phyloP scores from a whole-genome alignment of 2,113 vertebrate species.

The Hippocampus guttulatus region DNA sequence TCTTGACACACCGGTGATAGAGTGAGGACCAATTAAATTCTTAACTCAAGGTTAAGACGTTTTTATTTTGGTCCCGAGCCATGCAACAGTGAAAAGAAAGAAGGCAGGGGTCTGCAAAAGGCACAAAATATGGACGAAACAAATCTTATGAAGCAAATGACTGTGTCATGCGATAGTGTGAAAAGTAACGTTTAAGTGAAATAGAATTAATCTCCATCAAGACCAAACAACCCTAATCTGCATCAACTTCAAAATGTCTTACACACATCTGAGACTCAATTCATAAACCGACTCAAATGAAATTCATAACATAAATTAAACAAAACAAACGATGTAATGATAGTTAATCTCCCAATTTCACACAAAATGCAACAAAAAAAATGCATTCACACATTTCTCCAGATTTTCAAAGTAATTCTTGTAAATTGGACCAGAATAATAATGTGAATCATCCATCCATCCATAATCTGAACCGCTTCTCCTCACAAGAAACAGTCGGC shows the following conservation, averaged over 20 bases:
- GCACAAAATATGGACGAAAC: background rate
- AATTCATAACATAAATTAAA: too few species aligned
- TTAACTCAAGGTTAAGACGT: too few species aligned
- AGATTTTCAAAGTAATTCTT: background rate
- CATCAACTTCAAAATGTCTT: background rate
- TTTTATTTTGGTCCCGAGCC: slow-evolving; percentile 27
- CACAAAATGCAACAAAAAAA: background rate
- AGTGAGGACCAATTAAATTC: too few species aligned
- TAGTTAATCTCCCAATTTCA: background rate
- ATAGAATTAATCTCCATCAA: background rate
- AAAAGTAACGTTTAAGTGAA: background rate
- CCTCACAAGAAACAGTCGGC: too few species aligned
- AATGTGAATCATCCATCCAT: background rate
- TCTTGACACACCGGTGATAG: too few species aligned
- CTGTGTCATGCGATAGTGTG: background rate
- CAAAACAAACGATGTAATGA: background rate
- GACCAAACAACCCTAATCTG: background rate
- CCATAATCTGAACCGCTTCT: too few species aligned
- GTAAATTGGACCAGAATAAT: background rate
- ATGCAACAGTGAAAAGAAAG: background rate
- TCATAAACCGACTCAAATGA: background rate
- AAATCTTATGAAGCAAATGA: background rate
- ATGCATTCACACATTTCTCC: background rate
- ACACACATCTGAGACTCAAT: background rate
- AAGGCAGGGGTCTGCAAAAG: background rate